Conservation (phyloP, 64 coral and sea anemone species). For the Montipora sp. region DNA sequence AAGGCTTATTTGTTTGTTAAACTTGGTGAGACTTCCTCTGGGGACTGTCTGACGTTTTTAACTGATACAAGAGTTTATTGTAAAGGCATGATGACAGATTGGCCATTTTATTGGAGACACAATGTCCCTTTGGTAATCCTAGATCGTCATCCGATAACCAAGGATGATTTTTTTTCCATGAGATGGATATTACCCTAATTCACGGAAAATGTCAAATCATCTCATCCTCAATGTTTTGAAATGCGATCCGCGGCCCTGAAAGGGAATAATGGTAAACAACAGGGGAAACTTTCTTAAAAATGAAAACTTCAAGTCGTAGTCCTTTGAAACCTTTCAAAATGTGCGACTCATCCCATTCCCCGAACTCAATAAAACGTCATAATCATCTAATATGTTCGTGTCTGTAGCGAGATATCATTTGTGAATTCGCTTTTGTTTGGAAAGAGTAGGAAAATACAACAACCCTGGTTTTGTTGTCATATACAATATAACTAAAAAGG, state of each 20-base stretch:
- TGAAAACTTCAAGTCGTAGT: background rate
- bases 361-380: no score
- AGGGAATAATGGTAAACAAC: background rate
- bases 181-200: background rate
- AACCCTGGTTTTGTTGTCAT: background rate
- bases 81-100: slow-evolving; percentile 48
- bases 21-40: slow-evolving; percentile 23
- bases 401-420: no score
- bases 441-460: background rate
- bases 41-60: slow-evolving; percentile 37
- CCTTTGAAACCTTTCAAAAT: background rate
- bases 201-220: slow-evolving; percentile 15
- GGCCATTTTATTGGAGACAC: slow-evolving; percentile 37
- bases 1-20: slow-evolving; percentile 24
- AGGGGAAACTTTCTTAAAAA: background rate
- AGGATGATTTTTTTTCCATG: background rate
- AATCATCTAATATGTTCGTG: no score
- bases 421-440: background rate
- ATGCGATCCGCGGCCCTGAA: background rate
- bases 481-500: background rate
- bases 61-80: slow-evolving; percentile 53
- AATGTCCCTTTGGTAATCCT: slow-evolving; percentile 37
- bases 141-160: slow-evolving; percentile 26
- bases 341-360: no score
- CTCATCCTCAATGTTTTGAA: slow-evolving; percentile 23